Percentiles rank a stretch among this genome's conserved stretches.
Evolutionary conservation across 2,113 vertebrate species (phyloP).

Genomic region (Bucco capensis): DNA sequence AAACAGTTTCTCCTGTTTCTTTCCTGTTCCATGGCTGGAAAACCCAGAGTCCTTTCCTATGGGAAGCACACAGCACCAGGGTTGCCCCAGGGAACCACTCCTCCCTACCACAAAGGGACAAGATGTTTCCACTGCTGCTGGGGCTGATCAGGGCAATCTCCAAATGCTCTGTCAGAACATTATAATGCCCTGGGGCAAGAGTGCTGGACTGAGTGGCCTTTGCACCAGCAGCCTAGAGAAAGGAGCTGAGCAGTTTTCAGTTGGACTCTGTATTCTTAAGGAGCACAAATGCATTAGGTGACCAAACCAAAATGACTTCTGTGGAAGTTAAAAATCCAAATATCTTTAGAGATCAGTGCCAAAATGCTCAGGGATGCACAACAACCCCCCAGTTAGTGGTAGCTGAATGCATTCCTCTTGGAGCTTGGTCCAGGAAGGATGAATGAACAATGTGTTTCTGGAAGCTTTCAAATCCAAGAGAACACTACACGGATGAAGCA

Average conservation of each 20-base stretch:
- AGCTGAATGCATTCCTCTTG: not conserved
- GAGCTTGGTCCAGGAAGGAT: not conserved
- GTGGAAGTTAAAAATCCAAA: not conserved
- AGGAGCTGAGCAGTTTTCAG: not conserved
- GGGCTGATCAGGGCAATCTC: not conserved
- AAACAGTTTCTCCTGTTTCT: not conserved
- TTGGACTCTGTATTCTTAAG: not conserved
- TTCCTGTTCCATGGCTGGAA: conserved; percentile 11
- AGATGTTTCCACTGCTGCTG: not conserved
- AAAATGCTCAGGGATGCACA: not conserved
- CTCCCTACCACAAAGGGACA: not conserved
- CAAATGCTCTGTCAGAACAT: rapidly evolving
- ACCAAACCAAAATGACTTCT: not conserved
- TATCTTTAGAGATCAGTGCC: not conserved
- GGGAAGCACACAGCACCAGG: not conserved
- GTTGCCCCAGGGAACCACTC: not conserved
- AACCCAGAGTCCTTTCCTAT: conserved; percentile 30
- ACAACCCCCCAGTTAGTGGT: not conserved
- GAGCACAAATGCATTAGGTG: not conserved
- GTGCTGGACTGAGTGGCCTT: not conserved
- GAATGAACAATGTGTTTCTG: not conserved
- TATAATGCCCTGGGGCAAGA: not conserved
- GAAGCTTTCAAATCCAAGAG: not conserved
- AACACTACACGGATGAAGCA: not conserved
- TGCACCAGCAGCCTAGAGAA: not conserved